These are phyloP conservation scores for Thaumatotibia leucotreta DNA, from an alignment of 1,140 invertebrate genomes.

Conservation along the genomic window DNA sequence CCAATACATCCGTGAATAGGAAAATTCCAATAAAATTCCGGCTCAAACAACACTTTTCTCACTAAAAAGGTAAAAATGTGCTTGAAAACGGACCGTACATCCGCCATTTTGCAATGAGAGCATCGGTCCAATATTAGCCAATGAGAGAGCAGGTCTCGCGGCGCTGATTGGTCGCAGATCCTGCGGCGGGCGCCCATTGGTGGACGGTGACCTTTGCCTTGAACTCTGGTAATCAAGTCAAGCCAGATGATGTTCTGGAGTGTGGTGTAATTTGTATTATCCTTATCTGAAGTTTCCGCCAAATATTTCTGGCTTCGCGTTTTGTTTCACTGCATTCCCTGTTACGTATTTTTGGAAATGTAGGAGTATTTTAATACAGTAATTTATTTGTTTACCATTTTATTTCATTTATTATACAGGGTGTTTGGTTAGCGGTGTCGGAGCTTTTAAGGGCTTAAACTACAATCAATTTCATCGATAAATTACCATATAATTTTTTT, in stretches of 20 bases:
- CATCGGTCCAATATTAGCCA: conserved; percentile 18
- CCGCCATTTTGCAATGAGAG: not conserved
- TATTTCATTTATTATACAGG: too few species aligned
- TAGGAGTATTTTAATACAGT: too few species aligned
- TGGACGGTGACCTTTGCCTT: conserved; percentile 32
- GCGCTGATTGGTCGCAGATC: conserved; percentile 29
- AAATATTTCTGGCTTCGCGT: too few species aligned
- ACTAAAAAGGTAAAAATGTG: not conserved
- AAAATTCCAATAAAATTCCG: not conserved
- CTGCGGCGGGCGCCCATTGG: conserved; percentile 27
- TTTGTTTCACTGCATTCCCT: too few species aligned
- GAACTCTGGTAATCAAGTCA: conserved; percentile 25
- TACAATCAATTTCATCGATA: too few species aligned
- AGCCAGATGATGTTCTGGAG: not conserved
- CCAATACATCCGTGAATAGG: too few species aligned
- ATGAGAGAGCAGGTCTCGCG: conserved; percentile 19
- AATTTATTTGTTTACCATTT: too few species aligned
- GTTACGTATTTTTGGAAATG: too few species aligned
- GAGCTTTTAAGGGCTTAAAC: too few species aligned
- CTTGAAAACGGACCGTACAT: not conserved
- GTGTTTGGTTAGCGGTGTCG: too few species aligned
- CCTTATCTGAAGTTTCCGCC: not conserved
- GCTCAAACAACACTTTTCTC: conserved; percentile 13
- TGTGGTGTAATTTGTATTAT: not conserved
- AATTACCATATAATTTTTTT: too few species aligned